phyloP scores from a whole-genome alignment of 2,888 invertebrate species.

The Calephelis perditalis region DNA sequence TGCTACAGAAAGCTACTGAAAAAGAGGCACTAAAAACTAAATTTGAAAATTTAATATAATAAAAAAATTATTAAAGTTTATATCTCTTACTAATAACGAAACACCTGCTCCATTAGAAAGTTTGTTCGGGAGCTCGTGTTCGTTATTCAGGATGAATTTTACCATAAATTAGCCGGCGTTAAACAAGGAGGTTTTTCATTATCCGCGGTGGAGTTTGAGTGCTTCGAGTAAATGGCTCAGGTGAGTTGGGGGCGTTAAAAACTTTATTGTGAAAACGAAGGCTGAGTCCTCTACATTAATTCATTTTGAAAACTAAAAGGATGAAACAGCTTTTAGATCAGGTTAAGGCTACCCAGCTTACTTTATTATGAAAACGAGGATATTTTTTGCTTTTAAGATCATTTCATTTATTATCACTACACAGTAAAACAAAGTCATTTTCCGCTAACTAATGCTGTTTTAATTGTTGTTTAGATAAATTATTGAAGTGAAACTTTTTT shows the following conservation, averaged over 20 bases:
- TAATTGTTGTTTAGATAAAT: too few relatives aligned
- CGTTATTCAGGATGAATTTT: slow-evolving; percentile 47
- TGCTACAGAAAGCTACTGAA: too few relatives aligned
- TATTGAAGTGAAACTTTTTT: too few relatives aligned
- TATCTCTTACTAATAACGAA: slow-evolving; percentile 9
- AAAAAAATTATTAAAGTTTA: slow-evolving; percentile 4
- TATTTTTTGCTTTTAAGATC: too few relatives aligned
- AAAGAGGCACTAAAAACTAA: too few relatives aligned
- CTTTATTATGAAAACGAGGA: too few relatives aligned
- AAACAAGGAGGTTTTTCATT: slow-evolving; percentile 44
- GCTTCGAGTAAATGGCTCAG: slow-evolving; percentile 16
- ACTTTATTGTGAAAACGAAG: slow-evolving; percentile 13
- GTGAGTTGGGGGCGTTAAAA: slow-evolving; percentile 12
- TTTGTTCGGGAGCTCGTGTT: slow-evolving; percentile 16
- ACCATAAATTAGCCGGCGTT: slow-evolving; percentile 51
- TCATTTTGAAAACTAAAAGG: slow-evolving; percentile 7
- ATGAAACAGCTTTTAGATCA: slow-evolving; percentile 1
- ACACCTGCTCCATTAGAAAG: slow-evolving; percentile 18
- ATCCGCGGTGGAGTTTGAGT: slow-evolving; percentile 12
- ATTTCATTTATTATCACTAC: too few relatives aligned
- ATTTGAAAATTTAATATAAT: slow-evolving; percentile 1
- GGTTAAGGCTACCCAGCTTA: neutral
- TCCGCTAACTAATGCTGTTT: too few relatives aligned
- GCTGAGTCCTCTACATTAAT: neutral
- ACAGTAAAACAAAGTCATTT: too few relatives aligned